These are phyloP conservation scores for Apodemia hepburni DNA, from an alignment of 2,888 invertebrate genomes.

Conservation along the genomic window DNA sequence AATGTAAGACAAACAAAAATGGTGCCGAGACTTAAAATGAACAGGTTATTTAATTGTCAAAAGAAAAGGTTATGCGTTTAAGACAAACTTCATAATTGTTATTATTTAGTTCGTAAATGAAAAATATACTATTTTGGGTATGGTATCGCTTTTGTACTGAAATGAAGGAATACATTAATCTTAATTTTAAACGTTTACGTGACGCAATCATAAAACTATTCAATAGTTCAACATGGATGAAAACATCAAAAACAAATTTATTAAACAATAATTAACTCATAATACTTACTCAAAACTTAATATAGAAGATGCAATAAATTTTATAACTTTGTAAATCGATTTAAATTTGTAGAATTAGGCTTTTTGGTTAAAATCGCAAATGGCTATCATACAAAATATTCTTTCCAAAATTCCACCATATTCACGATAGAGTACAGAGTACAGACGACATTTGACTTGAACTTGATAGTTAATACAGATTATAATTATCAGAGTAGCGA, in stretches of 20 bases:
- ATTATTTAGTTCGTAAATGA: slow-evolving; percentile 20
- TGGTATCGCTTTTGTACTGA: slow-evolving; percentile 35
- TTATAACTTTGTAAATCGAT: slow-evolving; percentile 17
- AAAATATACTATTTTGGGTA: slow-evolving; percentile 27
- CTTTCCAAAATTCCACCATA: slow-evolving; percentile 45
- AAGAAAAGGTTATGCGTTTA: slow-evolving; percentile 57
- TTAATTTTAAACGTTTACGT: slow-evolving; percentile 62
- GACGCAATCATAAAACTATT: slow-evolving; percentile 74
- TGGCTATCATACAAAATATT: slow-evolving; percentile 56
- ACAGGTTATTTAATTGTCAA: slow-evolving; percentile 72
- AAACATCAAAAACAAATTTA: slow-evolving; percentile 67
- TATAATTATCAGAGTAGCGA: not conserved
- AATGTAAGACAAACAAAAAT: slow-evolving; percentile 64
- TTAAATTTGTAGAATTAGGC: slow-evolving; percentile 34
- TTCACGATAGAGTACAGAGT: slow-evolving; percentile 9
- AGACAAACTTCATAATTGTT: slow-evolving; percentile 32
- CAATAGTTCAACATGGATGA: slow-evolving; percentile 61
- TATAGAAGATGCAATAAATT: not conserved
- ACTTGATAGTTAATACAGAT: not conserved
- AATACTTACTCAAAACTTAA: slow-evolving; percentile 41
- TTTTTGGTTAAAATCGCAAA: slow-evolving; percentile 55
- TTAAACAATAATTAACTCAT: slow-evolving; percentile 44
- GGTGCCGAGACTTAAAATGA: slow-evolving; percentile 57
- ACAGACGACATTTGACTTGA: not conserved
- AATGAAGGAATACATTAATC: slow-evolving; percentile 36